These are phyloP conservation scores for Caenorhabditis briggsae DNA, from an alignment of 1,140 invertebrate species.

Conservation along the genomic window DNA sequence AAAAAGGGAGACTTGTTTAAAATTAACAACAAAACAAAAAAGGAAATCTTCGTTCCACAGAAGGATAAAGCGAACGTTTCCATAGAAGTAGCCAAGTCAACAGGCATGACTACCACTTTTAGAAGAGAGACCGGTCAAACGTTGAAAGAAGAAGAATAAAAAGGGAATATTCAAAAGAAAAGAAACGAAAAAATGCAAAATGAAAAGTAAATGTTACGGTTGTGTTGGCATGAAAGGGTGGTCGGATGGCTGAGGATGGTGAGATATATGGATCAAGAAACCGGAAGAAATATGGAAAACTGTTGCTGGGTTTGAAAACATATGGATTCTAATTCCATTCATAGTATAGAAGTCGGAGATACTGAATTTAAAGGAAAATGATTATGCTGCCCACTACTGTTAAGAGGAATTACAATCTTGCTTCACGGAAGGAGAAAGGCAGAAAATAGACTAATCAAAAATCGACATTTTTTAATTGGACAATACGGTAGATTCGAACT, in stretches of 20 bases:
- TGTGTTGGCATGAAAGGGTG: constrained; percentile 16
- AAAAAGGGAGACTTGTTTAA: not conserved
- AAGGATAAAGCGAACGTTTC: not conserved
- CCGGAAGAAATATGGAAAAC: not conserved
- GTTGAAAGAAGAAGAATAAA: constrained; percentile 29
- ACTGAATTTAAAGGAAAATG: no score
- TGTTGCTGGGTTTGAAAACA: no score
- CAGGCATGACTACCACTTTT: constrained; percentile 39
- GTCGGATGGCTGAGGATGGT: not conserved
- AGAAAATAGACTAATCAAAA: no score
- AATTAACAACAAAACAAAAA: not conserved
- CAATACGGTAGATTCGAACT: no score
- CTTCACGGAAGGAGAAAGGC: no score
- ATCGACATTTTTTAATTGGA: no score
- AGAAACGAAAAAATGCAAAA: not conserved
- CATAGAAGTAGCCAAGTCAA: not conserved
- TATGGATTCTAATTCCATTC: no score
- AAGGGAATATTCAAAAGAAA: constrained; percentile 24
- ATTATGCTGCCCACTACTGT: no score
- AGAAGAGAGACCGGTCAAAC: constrained; percentile 52
- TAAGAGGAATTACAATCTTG: no score
- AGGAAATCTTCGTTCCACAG: not conserved
- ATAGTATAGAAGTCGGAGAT: no score
- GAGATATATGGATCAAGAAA: not conserved
- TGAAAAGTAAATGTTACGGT: constrained; percentile 54